Percentiles rank a stretch among this genome's conserved stretches.
phyloP scores from a whole-genome alignment of 92 coral and sea anemone species.

The Siderastrea siderea region DNA sequence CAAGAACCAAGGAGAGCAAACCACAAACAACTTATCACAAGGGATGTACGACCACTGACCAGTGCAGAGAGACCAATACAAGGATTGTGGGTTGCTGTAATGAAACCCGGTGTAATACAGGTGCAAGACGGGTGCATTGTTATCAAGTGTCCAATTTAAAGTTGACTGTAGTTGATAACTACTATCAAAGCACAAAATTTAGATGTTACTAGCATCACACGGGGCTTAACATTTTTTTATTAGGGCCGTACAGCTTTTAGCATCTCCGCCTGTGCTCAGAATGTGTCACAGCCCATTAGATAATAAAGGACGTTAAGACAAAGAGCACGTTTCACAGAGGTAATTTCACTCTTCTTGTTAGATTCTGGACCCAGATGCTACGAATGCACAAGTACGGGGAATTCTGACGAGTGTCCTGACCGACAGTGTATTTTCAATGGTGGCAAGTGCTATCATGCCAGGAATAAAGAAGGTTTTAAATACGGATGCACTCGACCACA shows the following conservation, averaged over 20 bases:
- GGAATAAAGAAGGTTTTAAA: neutral
- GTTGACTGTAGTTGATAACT: too few relatives aligned
- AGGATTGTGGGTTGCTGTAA: neutral
- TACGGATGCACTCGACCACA: neutral
- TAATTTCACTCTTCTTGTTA: neutral
- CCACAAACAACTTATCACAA: neutral
- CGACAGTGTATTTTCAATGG: neutral
- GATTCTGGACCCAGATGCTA: neutral
- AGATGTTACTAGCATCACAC: too few relatives aligned
- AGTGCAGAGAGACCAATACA: neutral
- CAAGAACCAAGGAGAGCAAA: neutral
- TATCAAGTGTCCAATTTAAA: too few relatives aligned
- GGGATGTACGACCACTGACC: neutral
- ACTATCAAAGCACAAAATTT: too few relatives aligned
- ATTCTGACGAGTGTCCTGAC: neutral
- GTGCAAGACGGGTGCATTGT: too few relatives aligned
- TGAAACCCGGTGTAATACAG: neutral
- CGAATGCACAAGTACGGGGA: neutral
- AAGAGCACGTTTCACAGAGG: too few relatives aligned
- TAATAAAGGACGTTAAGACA: too few relatives aligned
- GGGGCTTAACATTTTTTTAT: too few relatives aligned
- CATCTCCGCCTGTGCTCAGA: too few relatives aligned
- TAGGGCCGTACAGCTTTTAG: too few relatives aligned
- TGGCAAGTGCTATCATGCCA: neutral
- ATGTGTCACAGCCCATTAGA: too few relatives aligned